Evolutionary conservation across 2,888 invertebrate species (phyloP), one percentile per base, ranked within the genome.

Genomic region (Fragum sueziense): DNA sequence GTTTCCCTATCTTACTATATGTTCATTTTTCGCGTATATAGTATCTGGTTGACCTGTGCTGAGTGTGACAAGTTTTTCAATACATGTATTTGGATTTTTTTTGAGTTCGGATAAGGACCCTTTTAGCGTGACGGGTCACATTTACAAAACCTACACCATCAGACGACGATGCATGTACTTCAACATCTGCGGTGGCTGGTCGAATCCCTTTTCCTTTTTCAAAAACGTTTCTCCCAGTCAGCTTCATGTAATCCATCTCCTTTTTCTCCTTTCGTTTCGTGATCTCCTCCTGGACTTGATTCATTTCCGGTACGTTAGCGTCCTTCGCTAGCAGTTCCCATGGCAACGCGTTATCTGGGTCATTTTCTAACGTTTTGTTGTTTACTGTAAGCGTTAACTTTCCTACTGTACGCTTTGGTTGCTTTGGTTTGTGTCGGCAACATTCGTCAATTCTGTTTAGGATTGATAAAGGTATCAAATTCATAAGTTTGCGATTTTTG

Each of bases 271-370:
- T 59, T 7, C 80, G 57, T 37, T 69, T 57, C 22, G 77, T 37
- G 14, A 80, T 77, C 31, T 25, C 20, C 31, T 67, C 80, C 59
- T 77, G 76, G 4, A 80, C 77, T 14, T 77, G 71, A 31, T 80
- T 77, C 17, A 75, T 51, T 68, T 80, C 77, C 2, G 80, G 80
- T 52, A 71, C 77, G 22, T 80, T 73, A 9, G 71, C 68, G 34
- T 80, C 80, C 54, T 74, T 77, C 6, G 80, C 80, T 4, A 80
- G 69, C 9, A 80, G 72, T 74, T 82, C 79, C 82, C 79, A 82
- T 22, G 82, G 82, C n/a, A 79, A 59, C 29, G 79, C 79, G 34
- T 74, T 76, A 34, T 82, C 82, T 9, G 82, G 82, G 61, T 82
- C 79, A 37, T 76, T 82, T 34, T 82, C 82, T n/a, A 82, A 67